Evolutionary conservation across 2,113 vertebrate genomes (phyloP).

Genomic region (Calidris pugnax): DNA sequence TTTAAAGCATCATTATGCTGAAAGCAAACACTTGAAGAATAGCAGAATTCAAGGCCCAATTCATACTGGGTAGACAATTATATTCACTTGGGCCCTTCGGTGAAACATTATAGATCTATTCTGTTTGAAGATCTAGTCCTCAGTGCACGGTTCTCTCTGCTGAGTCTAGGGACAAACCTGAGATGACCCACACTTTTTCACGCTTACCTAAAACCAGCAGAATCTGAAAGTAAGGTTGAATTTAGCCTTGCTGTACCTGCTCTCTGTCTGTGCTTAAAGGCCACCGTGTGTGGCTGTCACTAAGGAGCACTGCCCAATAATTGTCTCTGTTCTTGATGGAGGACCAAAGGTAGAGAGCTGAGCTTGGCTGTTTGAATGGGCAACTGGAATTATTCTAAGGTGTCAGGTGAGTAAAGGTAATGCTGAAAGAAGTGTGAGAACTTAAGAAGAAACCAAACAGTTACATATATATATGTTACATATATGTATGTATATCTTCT

Average conservation of each 20-base stretch:
- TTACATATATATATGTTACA: background rate
- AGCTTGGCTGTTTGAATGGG: background rate
- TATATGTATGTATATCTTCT: background rate
- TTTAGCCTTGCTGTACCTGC: background rate
- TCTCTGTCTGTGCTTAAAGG: background rate
- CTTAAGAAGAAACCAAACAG: background rate
- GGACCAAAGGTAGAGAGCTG: background rate
- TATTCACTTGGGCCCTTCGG: background rate
- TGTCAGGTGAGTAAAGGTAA: background rate
- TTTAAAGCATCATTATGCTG: background rate
- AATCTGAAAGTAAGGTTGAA: background rate
- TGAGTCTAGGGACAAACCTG: background rate
- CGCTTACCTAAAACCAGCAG: background rate
- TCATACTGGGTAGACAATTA: background rate
- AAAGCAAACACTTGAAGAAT: background rate
- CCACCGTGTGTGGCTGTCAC: background rate
- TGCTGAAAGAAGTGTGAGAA: background rate
- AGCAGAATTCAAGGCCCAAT: background rate
- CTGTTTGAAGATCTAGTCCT: background rate
- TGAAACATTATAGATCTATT: background rate
- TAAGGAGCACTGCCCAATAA: background rate
- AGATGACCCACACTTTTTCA: background rate
- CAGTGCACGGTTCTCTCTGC: background rate
- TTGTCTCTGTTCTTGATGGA: background rate
- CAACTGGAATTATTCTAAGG: background rate